Base-by-base conservation (phyloP, 1,140 invertebrate genomes). In the Scaptodrosophila lebanonensis region DNA sequence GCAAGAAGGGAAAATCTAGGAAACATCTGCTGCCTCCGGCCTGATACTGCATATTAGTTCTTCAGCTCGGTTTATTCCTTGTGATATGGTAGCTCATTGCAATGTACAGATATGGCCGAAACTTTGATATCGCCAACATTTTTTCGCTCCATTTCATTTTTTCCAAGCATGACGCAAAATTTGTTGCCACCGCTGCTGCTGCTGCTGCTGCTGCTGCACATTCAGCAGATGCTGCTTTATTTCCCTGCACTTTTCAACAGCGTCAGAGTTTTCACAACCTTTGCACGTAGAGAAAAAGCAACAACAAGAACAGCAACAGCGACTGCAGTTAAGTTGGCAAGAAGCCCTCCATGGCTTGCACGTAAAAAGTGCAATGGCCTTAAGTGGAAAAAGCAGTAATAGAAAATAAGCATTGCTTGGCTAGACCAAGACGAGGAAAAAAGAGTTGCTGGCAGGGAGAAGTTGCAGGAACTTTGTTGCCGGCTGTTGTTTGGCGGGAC, bases 371-470 rank as follows among this genome's bases (percentile, higher is more conserved):
- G 75, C 75, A 82, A 82, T 83, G 75, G 75, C 75, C 75, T 82
- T 82, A 82, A 82, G 75, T 83, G 75, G 75, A 83, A 82, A 79
- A 82, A 82, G 75, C 76, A 82, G 76, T 82, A 82, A 82, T 82
- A 82, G 75, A 82, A 82, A 82, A 82, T 82, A 75, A 70, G 75
- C 75, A 82, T 82, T 69, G 75, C 75, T 56, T 52, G 48, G 35
- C 70, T 57, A 47, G 25, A 27, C 51, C 22, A 30, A 25, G 45
- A 48, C 27, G 63, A 17, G 29, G 45, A 42, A 53, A 70, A 57
- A 48, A 73, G 63, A 68, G 60, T 75, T 66, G 51, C 65, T 50
- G 53, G 56, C 49, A 54, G 52, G 38, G 38, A 56, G 49, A 72
- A 75, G 52, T 68, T 69, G 69, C 68, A 82, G 75, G 72, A 58